phyloP scores from a whole-genome alignment of 2,113 vertebrate species.

The Paradisaea rubra region DNA sequence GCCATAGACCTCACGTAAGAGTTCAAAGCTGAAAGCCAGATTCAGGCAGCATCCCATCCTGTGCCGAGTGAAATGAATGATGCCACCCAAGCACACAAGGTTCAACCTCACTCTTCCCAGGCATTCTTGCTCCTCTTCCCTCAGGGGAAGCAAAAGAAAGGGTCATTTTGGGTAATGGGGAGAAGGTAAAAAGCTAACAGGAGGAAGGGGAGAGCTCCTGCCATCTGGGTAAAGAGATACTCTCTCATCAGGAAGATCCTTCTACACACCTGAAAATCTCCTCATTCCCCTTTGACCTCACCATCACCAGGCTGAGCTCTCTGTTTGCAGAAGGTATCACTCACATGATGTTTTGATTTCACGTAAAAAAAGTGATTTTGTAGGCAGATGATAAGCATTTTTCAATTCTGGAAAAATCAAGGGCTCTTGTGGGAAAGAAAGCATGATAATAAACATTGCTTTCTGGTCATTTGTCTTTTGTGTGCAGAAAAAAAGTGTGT shows the following conservation, averaged over 20 bases:
- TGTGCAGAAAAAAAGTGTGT: not conserved
- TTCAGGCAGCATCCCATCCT: not conserved
- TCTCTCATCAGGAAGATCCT: not conserved
- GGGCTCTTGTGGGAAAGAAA: not conserved
- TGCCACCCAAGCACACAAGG: not conserved
- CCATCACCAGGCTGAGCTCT: not conserved
- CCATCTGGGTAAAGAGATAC: not conserved
- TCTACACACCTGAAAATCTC: not conserved
- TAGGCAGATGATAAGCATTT: not conserved
- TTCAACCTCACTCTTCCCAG: not conserved
- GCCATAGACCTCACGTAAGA: not conserved
- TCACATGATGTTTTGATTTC: not conserved
- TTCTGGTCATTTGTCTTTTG: not conserved
- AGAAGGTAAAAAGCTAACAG: not conserved
- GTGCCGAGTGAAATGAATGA: accelerated
- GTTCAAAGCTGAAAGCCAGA: not conserved
- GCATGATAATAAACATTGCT: not conserved
- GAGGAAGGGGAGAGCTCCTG: accelerated
- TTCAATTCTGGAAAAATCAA: slow-evolving; percentile 35
- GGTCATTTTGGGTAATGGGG: not conserved
- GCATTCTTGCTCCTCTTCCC: not conserved
- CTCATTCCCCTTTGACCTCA: not conserved
- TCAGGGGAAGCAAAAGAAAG: not conserved
- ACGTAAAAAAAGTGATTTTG: not conserved
- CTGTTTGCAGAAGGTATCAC: not conserved